Evolutionary conservation across 2,113 vertebrate genomes (phyloP).

Genomic region (Scytalopus superciliaris): DNA sequence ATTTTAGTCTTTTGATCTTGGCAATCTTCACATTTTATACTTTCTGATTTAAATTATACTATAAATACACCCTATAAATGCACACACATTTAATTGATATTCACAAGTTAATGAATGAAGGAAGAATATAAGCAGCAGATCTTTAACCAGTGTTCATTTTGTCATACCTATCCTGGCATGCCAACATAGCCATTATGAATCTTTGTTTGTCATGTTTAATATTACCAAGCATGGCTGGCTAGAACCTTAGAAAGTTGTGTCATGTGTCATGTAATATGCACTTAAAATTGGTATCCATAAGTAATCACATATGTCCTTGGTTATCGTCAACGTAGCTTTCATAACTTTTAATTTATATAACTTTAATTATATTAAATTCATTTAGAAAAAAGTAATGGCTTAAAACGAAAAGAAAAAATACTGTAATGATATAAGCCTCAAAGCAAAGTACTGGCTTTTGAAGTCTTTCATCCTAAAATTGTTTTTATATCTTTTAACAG

Average conservation of each 20-base stretch:
- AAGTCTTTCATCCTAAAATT: neutral
- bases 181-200: neutral
- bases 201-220: neutral
- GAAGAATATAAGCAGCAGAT: neutral
- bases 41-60: neutral
- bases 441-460: neutral
- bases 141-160: neutral
- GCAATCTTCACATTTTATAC: neutral
- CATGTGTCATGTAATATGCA: neutral
- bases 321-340: neutral
- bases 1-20: neutral
- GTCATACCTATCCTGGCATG: neutral
- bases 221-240: neutral
- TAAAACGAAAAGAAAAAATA: neutral
- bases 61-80: neutral
- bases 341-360: neutral
- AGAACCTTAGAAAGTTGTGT: neutral
- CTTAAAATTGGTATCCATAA: neutral
- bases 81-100: neutral
- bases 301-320: neutral
- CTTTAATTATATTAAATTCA: neutral
- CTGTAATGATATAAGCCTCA: neutral
- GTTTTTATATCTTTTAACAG: constrained; percentile 69
- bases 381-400: neutral
- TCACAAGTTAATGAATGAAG: neutral